Evolutionary conservation across 30 jellyfish, hydroid and myxozoan species (phyloP).

Genomic region (Turritopsis rubra): DNA sequence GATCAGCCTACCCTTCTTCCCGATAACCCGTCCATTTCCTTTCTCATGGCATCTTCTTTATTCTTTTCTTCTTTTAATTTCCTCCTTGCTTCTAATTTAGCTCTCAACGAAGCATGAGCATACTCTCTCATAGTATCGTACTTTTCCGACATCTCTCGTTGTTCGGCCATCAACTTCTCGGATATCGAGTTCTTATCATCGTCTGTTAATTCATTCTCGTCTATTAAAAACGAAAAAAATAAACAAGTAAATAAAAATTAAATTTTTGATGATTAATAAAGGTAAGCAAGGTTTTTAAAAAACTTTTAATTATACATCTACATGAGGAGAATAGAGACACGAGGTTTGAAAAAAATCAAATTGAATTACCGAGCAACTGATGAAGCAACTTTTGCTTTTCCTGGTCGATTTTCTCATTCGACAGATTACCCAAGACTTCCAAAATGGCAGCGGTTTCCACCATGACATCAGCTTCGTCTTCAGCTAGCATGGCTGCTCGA

Average conservation of each 20-base stretch:
- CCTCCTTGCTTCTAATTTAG: constrained; percentile 75
- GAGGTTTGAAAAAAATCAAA: no score
- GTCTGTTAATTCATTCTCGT: constrained; percentile 46
- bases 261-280: no score
- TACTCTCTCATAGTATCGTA: constrained; percentile 52
- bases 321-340: no score
- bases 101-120: constrained; percentile 60
- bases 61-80: constrained; percentile 62
- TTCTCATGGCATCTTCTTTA: constrained; percentile 73
- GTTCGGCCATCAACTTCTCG: constrained; percentile 47
- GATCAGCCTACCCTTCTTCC: not conserved
- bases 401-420: constrained; percentile 30
- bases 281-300: no score
- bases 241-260: not conserved
- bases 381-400: constrained; percentile 21
- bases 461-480: constrained; percentile 45
- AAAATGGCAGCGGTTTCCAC: constrained; percentile 47
- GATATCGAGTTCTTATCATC: constrained; percentile 51
- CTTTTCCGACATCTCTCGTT: constrained; percentile 44
- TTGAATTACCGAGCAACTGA: not conserved
- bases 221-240: not conserved
- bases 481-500: constrained; percentile 55
- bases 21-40: constrained; percentile 33
- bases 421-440: constrained; percentile 30
- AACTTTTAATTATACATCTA: no score